A percentile compares a stretch with the other conserved stretches of the same genome.
phyloP scores from a whole-genome alignment of 2,113 vertebrate species.

The Oenanthe oenanthe region DNA sequence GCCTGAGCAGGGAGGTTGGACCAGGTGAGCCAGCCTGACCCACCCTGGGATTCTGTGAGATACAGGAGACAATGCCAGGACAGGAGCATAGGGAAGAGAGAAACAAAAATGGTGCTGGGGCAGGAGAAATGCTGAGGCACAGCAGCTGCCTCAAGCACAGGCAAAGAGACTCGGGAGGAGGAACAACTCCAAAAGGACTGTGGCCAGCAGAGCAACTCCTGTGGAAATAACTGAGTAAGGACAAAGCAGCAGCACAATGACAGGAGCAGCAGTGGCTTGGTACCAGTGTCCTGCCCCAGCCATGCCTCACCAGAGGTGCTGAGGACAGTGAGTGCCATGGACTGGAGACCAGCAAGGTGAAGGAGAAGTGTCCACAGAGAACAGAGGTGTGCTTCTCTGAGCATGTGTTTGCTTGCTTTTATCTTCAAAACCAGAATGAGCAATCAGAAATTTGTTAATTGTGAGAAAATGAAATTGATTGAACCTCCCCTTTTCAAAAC shows the following conservation, averaged over 20 bases:
- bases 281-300: neutral
- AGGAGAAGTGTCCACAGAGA: neutral
- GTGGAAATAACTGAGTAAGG: neutral
- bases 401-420: neutral
- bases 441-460: neutral
- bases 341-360: neutral
- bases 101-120: neutral
- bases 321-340: fast-evolving
- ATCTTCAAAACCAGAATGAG: neutral
- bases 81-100: fast-evolving
- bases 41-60: neutral
- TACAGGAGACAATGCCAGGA: neutral
- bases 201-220: fast-evolving
- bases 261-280: neutral
- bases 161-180: neutral
- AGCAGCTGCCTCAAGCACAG: neutral
- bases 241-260: neutral
- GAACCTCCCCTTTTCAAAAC: neutral
- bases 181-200: neutral
- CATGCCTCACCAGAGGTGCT: fast-evolving
- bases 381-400: neutral
- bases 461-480: neutral
- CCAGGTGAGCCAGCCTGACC: neutral
- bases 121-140: neutral
- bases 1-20: neutral